Base-by-base conservation (phyloP, 92 coral and sea anemone genomes). In the Umimayanthus chanpuru region DNA sequence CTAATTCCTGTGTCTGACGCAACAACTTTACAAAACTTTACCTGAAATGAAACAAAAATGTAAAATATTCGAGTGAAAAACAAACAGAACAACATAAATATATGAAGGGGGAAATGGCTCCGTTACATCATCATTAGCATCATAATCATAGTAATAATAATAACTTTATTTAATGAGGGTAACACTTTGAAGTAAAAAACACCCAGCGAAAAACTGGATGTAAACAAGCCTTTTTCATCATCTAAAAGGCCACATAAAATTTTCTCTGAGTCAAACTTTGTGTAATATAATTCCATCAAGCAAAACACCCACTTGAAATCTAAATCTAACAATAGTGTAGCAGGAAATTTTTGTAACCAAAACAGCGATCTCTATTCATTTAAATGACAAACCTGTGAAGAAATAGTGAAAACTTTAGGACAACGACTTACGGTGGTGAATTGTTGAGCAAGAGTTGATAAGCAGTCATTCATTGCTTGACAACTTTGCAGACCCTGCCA, bases 1-100 rank as follows among this genome's bases (percentile, higher is more conserved):
- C 99, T 97, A 53, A 97, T 97, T 18, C 99, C 99, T 38, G 99
- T 95, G 25, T 96, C 86, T 12, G 85, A 90, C 26, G 99, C 99
- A 76, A 88, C 85, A 12, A 97, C 94, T 89, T 85, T 93, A 89
- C 99, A 97, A 88, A 97, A 97, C 76, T 97, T 97, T 2, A 95
- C 97, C 99, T 97, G 65, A 81, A 73, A 77, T 15, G 11, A 8
- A 29, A 79, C 14, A 82, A 41, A 73, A 21, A 23, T 61, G 6
- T 61, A 61, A 53, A 53, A 53, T 53, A 53, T 53, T 53, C 76
- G 29, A 29, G 6, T 9, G 41, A 26, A 39, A 71, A 36, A 10
- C 6, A 5, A 71, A 16, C 9, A 28, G 36, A 28, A 1, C 29
- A 70, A 7, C 21, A 25, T 6, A 70, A 28, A 6, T 28, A 67